Percentiles rank a stretch among this genome's conserved stretches.
Conservation (phyloP, 2,888 invertebrate species). For the Nasonovia ribisnigri region DNA sequence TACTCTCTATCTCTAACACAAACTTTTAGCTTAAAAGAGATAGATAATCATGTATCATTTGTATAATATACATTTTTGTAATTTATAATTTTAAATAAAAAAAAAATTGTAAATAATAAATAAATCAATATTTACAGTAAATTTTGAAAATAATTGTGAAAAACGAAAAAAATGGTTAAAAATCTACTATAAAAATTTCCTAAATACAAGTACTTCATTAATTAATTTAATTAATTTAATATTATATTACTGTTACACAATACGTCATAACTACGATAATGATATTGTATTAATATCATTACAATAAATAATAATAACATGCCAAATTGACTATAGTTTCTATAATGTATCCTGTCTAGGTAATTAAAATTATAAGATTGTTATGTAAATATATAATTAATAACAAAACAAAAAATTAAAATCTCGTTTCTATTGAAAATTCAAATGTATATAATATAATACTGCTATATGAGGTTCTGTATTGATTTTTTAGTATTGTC, state of each 20-base stretch:
- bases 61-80: too few species aligned
- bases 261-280: neutral
- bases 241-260: neutral
- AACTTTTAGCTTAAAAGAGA: too few species aligned
- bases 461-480: neutral
- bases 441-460: neutral
- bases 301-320: neutral
- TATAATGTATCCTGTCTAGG: neutral
- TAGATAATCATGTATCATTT: too few species aligned
- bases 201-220: neutral
- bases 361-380: neutral
- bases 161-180: neutral
- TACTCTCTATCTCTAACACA: too few species aligned
- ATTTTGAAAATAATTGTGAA: neutral
- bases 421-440: neutral
- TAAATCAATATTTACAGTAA: neutral
- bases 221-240: neutral
- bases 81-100: too few species aligned
- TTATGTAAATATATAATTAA: neutral
- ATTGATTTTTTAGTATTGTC: neutral
- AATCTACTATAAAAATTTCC: neutral
- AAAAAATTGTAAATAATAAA: neutral
- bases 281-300: neutral
- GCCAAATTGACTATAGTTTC: neutral
- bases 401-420: neutral